Evolutionary conservation across 2,113 vertebrate species (phyloP).

Genomic region (Calidris pugnax): DNA sequence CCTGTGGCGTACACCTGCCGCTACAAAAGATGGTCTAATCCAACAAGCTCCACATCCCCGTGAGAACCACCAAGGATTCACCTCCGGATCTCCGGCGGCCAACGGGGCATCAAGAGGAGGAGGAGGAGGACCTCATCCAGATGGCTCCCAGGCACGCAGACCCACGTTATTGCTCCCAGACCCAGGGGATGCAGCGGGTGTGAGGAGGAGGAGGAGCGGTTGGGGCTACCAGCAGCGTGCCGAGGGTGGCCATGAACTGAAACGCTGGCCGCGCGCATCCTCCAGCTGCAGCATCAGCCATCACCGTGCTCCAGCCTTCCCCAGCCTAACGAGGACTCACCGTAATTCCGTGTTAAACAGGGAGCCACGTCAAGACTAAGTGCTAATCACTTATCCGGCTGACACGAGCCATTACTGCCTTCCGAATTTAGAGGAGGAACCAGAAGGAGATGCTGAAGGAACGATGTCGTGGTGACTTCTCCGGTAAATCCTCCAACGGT

Average conservation of each 20-base stretch:
- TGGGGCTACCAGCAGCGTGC: neutral
- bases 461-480: neutral
- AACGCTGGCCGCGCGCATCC: neutral
- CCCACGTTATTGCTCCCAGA: rapidly evolving
- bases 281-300: neutral
- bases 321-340: neutral
- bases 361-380: neutral
- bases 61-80: neutral
- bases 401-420: slow-evolving; percentile 45
- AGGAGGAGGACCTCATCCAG: neutral
- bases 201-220: neutral
- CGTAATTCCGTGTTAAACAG: neutral
- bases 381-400: slow-evolving; percentile 4
- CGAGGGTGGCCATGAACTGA: neutral
- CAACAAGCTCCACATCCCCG: slow-evolving; percentile 9
- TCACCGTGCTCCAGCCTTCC: neutral
- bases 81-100: neutral
- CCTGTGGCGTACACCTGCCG: slow-evolving; percentile 64
- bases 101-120: neutral
- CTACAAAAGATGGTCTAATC: slow-evolving; percentile 66
- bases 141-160: neutral
- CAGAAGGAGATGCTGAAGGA: neutral
- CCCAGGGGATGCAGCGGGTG: neutral
- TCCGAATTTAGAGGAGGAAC: neutral
- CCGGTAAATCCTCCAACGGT: neutral